Percentiles rank a stretch among this genome's conserved stretches.
Conservation (phyloP, 2,888 invertebrate species). For the Stictocephala bisonia region DNA sequence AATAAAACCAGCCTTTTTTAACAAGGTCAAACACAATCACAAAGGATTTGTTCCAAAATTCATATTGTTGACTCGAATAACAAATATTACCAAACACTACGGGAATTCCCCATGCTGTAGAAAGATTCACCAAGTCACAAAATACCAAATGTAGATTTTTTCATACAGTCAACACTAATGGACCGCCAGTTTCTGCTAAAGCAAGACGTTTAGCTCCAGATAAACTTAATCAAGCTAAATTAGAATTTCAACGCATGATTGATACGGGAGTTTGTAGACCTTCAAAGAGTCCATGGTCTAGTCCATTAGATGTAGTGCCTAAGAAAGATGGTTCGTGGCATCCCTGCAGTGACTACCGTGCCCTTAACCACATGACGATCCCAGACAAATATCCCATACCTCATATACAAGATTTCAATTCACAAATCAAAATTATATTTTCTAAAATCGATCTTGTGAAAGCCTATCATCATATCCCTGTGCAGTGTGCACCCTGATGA, state of each 20-base stretch:
- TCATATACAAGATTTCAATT: slow-evolving; percentile 56
- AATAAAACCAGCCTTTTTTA: background rate
- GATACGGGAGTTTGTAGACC: slow-evolving; percentile 55
- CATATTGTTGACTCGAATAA: background rate
- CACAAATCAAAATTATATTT: slow-evolving; percentile 47
- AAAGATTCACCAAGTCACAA: background rate
- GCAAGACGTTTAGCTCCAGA: slow-evolving; percentile 55
- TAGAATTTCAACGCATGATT: slow-evolving; percentile 53
- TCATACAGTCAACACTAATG: slow-evolving; percentile 51
- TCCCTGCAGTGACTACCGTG: slow-evolving; percentile 59
- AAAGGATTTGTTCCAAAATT: background rate
- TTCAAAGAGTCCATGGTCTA: slow-evolving; percentile 57
- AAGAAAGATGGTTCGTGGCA: slow-evolving; percentile 57
- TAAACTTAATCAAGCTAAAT: slow-evolving; percentile 52
- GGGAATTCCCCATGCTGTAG: slow-evolving; percentile 35
- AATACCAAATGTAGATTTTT: slow-evolving; percentile 19
- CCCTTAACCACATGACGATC: slow-evolving; percentile 56
- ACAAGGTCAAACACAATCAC: background rate
- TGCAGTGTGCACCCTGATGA: slow-evolving; percentile 56
- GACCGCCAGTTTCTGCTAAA: slow-evolving; percentile 48
- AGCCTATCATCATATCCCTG: slow-evolving; percentile 58
- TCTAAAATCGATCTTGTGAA: slow-evolving; percentile 52
- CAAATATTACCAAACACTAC: background rate
- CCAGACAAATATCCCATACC: slow-evolving; percentile 58
- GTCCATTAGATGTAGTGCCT: slow-evolving; percentile 56